These are phyloP conservation scores for Botia kubotai DNA, from an alignment of 2,797 vertebrate genomes.

Conservation along the genomic window DNA sequence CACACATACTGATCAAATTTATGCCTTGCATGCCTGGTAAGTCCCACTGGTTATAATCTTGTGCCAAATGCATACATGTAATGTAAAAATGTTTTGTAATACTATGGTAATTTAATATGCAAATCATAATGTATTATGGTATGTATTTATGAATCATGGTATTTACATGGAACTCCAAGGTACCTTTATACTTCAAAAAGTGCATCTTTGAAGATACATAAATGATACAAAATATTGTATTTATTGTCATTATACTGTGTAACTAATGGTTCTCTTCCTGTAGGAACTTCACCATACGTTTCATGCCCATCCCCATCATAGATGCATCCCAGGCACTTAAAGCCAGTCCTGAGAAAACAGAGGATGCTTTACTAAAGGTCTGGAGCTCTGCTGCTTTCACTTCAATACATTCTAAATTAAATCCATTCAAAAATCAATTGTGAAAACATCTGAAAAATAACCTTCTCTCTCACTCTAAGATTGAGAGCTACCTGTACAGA, in stretches of 20 bases:
- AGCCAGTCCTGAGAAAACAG: slow-evolving; percentile 94
- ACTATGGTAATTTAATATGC: neutral
- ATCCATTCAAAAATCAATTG: neutral
- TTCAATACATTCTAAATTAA: neutral
- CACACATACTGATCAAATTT: neutral
- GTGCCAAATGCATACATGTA: no score
- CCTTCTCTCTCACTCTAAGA: slow-evolving; percentile 74
- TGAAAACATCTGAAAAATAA: neutral
- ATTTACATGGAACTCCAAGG: neutral
- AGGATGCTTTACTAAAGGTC: slow-evolving; percentile 95
- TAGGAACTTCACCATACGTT: slow-evolving; percentile 95
- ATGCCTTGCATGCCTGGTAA: no score
- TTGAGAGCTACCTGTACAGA: slow-evolving; percentile 95
- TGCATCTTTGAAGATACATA: no score
- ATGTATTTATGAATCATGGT: neutral
- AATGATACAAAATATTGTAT: no score
- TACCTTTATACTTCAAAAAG: no score
- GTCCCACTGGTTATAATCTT: no score
- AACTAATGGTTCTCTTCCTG: slow-evolving; percentile 16
- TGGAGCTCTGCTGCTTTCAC: neutral
- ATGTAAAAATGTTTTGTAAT: neutral
- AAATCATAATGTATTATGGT: neutral
- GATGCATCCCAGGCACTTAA: slow-evolving; percentile 96
- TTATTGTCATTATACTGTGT: neutral
- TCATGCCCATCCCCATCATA: slow-evolving; percentile 97